Percentiles rank a stretch among this genome's conserved stretches.
Conservation (phyloP, 92 coral and sea anemone species). For the Porites rus region DNA sequence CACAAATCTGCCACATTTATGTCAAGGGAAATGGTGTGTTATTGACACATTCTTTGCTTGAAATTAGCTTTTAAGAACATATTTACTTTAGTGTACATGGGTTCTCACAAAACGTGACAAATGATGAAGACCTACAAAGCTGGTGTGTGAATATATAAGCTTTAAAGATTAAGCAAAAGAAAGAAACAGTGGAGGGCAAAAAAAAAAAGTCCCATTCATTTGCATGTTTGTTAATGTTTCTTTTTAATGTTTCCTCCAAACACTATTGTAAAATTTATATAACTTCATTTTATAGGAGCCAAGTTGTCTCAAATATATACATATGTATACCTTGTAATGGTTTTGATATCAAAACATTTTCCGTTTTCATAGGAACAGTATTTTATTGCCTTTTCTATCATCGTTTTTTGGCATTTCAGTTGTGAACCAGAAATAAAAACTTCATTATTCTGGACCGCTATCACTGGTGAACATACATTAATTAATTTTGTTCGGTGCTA, state of each 20-base stretch:
- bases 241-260: not conserved
- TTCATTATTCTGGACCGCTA: constrained; percentile 11
- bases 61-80: not conserved
- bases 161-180: too few relatives aligned
- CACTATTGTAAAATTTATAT: not conserved
- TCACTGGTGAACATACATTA: constrained; percentile 23
- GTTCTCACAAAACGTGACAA: not conserved
- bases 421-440: constrained; percentile 9
- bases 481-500: constrained; percentile 35
- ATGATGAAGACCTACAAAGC: not conserved
- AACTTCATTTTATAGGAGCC: not conserved
- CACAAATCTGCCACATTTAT: not conserved
- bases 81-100: not conserved
- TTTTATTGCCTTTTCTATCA: not conserved
- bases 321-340: not conserved
- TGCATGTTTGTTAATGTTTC: not conserved
- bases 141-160: not conserved
- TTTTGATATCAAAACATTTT: too few relatives aligned
- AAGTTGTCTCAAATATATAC: not conserved
- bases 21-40: not conserved
- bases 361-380: too few relatives aligned
- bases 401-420: not conserved
- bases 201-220: too few relatives aligned
- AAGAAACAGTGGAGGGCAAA: too few relatives aligned
- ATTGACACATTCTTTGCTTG: not conserved